These are phyloP conservation scores for Arizona elegans DNA, from an alignment of 2,113 vertebrate genomes.

Conservation along the genomic window DNA sequence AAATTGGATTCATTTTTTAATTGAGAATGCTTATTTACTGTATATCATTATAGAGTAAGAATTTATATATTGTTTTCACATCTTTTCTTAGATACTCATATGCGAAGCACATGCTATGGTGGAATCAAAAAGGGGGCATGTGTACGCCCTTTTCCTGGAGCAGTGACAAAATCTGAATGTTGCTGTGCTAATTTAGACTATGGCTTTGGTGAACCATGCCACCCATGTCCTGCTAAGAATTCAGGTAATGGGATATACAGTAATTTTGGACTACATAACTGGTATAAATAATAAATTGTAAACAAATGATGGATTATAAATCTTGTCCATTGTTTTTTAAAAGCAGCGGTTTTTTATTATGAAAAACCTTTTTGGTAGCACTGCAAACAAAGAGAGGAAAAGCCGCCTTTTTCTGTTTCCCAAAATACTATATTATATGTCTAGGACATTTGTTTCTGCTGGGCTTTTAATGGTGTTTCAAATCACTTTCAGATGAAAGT, in stretches of 20 bases:
- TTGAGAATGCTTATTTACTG: background rate
- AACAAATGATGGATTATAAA: background rate
- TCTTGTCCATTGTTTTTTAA: background rate
- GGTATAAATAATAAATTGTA: background rate
- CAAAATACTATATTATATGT: background rate
- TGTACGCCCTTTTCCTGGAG: slow-evolving; percentile 69
- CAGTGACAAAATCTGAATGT: slow-evolving; percentile 78
- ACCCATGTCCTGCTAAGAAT: slow-evolving; percentile 71
- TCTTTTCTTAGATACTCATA: slow-evolving; percentile 68
- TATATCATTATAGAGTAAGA: slow-evolving; percentile 1
- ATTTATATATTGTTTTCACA: background rate
- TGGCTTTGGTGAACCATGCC: slow-evolving; percentile 75
- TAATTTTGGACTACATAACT: background rate
- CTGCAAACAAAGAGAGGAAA: background rate
- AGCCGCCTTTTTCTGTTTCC: background rate
- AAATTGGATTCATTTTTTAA: background rate
- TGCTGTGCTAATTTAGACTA: slow-evolving; percentile 76
- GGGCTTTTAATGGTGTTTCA: background rate
- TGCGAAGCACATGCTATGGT: slow-evolving; percentile 79
- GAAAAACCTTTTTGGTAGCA: background rate
- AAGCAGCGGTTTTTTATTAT: background rate
- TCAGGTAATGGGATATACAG: slow-evolving; percentile 61
- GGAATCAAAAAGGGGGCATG: slow-evolving; percentile 70
- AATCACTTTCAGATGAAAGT: background rate
- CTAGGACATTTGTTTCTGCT: background rate